Evolutionary conservation across 1,140 invertebrate genomes (phyloP).

Genomic region (Orussus abietinus): DNA sequence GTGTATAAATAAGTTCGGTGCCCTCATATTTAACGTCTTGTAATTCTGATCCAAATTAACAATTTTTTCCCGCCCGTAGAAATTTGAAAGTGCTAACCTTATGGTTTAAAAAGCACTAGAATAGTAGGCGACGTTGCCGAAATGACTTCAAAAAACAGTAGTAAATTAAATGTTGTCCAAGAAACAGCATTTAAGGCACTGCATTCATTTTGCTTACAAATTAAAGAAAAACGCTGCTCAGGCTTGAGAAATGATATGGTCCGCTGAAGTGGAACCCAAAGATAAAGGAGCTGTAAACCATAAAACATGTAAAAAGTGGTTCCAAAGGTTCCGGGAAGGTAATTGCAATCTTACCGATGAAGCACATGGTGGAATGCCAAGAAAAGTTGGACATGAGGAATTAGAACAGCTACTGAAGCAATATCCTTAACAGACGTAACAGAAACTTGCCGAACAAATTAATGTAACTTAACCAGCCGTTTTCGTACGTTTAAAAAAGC

Average conservation of each 20-base stretch:
- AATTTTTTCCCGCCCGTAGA: neutral
- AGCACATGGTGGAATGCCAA: too few species aligned
- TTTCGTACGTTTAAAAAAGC: neutral
- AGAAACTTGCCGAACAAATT: too few species aligned
- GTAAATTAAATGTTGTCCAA: neutral
- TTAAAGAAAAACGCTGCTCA: neutral
- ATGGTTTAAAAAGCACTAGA: neutral
- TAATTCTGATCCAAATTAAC: neutral
- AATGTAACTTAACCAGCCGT: neutral
- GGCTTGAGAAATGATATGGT: neutral
- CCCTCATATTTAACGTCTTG: neutral
- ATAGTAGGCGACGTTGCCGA: neutral
- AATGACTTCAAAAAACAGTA: neutral
- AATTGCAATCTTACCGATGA: too few species aligned
- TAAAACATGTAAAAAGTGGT: neutral
- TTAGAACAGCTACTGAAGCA: too few species aligned
- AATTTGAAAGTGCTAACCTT: neutral
- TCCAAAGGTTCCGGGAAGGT: neutral
- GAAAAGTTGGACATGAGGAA: too few species aligned
- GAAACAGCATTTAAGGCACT: conserved; percentile 1
- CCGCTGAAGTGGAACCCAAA: neutral
- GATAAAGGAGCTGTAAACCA: neutral
- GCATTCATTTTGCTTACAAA: neutral
- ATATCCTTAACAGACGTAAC: too few species aligned
- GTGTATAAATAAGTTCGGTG: too few species aligned